Evolutionary conservation across 1,140 invertebrate species (phyloP), one percentile per base, ranked within the genome.

Genomic region (Rhynchophorus ferrugineus): DNA sequence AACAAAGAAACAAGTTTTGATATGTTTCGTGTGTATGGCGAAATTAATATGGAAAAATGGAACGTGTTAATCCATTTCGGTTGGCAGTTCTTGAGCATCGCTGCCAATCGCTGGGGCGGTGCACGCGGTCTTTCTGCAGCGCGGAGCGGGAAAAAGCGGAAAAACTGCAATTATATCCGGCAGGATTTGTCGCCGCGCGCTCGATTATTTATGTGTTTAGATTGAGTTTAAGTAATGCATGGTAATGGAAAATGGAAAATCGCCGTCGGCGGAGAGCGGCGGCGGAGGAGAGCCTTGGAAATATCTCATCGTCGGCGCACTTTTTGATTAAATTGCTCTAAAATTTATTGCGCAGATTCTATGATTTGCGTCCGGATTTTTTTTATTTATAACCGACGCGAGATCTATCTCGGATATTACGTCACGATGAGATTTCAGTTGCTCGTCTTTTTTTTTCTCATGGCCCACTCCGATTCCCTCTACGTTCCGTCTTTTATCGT

Each of bases 321-420:
- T 60, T 60, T 60, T 61, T 61, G 60, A 61, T 61, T 61, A 61
- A 61, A 61, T 61, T 61, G 60, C 60, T 59, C 51, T 57, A 49
- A 49, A 60, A 60, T 60, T 60, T 60, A 60, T 54, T 48, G 47
- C 46, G 20, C 17, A 35, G 44, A 56, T 56, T 44, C 54, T 49
- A 49, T 49, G 47, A 49, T 49, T 49, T 49, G 36, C 47, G 21
- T 13, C 35, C 43, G 36, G 38, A 20, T 22, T 50, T 47, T 51
- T 49, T 56, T 52, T 59, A 52, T 53, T 52, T 52, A 39, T 54
- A 38, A 17, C 37, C 49, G 36, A 3, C 24, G 24, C 24, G 24
- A 29, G 24, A 29, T 11, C 24, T 29, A 29, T 29, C 24, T 29
- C 11, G 24, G 24, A 6, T 29, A 29, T 29, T 29, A 29, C 24